Base-by-base conservation (phyloP, 2,797 vertebrate species). In the Buceros bicornis region DNA sequence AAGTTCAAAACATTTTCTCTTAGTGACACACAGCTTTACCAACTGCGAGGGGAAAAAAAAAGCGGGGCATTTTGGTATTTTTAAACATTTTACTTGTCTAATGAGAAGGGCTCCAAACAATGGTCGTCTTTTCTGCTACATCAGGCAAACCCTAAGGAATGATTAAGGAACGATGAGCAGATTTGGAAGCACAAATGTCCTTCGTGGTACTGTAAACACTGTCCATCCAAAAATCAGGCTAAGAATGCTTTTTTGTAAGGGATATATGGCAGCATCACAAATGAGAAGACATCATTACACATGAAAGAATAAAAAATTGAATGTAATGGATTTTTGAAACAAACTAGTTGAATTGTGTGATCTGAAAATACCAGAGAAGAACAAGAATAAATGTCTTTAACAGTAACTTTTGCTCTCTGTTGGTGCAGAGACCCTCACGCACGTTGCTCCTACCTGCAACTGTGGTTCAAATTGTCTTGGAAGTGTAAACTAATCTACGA, bases 1-100 rank as follows among this genome's bases (percentile, higher is more conserved):
- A 93, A 87, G 93, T 94, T 95, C 87, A 94, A 88, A 96, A 66
- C 54, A 69, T 96, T 96, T 97, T 94, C 89, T 96, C 65, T 95
- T 82, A 67, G 31, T 73, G 82, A 96, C 86, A 97, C 28, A 78
- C 48, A 95, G 73, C 78, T 83, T 48, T 53, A 60, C 61, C 33
- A 91, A 67, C 8, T 48, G 40, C 0, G 2, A 90, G 24, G 47
- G 21, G 26, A 29, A 56, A 56, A 45, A 12, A 51, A 66, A 40
- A 62, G 51, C n/a, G 16, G 16, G 43, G 43, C 10, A 67, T 77
- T 78, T 69, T 89, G 50, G 58, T 83, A 79, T 84, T 86, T 87
- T 57, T 66, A 91, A 95, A 61, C 40, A 65, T 74, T 82, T 79
- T 35, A 54, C 77, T 92, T 87, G 87, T 91, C 70, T 91, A 87